Base-by-base conservation (phyloP, 1,140 invertebrate species). In the Batillaria attramentaria region DNA sequence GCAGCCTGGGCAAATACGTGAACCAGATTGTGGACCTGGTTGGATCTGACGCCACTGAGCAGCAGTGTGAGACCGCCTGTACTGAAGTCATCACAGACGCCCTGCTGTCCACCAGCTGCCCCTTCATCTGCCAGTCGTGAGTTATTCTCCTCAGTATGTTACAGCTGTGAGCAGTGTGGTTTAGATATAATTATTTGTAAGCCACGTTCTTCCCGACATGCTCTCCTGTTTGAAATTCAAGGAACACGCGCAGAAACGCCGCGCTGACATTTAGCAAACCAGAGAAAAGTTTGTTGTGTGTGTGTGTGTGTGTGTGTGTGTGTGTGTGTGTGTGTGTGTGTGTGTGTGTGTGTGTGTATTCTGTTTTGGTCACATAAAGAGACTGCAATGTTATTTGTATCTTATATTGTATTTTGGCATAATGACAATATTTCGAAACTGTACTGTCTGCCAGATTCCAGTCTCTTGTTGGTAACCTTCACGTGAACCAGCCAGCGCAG, bases 1-100 rank as follows among this genome's bases (percentile, higher is more conserved):
- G 24, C 46, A 42, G 46, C 68, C 68, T 70, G 68, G 41, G 41
- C 41, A 70, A 70, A 31, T 70, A 70, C 68, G 68, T 70, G 24
- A 37, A 70, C 28, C 68, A 43, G 68, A 70, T 70, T 42, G 68
- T 46, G 68, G 68, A 70, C 6, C 68, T 43, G 8, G 68, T 37
- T 46, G 68, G 68, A 28, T 43, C 41, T 46, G 41, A 70, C 41
- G 41, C 41, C 41, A 70, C 68, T 28, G 41, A 70, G 41, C 41
- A 46, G 41, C 41, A 43, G 41, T 70, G 41, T 46, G 68, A 70
- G 41, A 8, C 2, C 28, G 41, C 41, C 41, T 46, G 41, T 46
- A 18, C 33, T 16, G 41, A 70, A 20, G 68, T 70, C 41, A 46
- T 70, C 41, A 28, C 2, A 39, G 46, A 2, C 33, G 68, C 42